Percentiles rank a stretch among this genome's conserved stretches.
Conservation (phyloP, 2,113 vertebrate genomes). For the Malurus elegans region DNA sequence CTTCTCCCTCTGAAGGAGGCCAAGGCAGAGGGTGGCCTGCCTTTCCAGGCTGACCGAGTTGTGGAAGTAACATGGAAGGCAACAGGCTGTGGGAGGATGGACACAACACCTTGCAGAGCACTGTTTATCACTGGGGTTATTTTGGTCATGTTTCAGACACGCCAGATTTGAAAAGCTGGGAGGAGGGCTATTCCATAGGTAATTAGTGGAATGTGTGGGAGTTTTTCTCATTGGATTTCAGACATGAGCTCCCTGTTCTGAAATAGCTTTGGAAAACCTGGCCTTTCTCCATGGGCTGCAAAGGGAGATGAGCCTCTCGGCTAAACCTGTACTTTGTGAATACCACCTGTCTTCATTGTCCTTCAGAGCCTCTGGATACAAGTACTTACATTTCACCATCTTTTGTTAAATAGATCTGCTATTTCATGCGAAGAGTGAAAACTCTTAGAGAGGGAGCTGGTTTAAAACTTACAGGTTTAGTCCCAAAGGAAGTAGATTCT, state of each 20-base stretch:
- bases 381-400: background rate
- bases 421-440: background rate
- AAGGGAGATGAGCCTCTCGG: background rate
- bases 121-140: rapidly evolving
- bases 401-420: background rate
- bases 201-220: background rate
- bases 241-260: background rate
- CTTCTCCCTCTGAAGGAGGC: no score
- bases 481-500: background rate
- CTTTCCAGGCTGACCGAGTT: rapidly evolving
- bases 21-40: background rate
- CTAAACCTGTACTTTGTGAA: background rate
- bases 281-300: background rate
- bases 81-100: background rate
- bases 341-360: background rate
- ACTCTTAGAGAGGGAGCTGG: background rate
- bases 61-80: background rate
- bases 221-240: background rate
- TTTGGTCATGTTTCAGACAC: background rate
- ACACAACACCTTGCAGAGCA: background rate
- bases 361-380: background rate
- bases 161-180: background rate
- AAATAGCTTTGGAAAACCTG: background rate
- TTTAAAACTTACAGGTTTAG: background rate
- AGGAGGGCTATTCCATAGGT: background rate